Evolutionary conservation across 1,140 invertebrate genomes (phyloP).

Genomic region (Paraescarpia echinospica): DNA sequence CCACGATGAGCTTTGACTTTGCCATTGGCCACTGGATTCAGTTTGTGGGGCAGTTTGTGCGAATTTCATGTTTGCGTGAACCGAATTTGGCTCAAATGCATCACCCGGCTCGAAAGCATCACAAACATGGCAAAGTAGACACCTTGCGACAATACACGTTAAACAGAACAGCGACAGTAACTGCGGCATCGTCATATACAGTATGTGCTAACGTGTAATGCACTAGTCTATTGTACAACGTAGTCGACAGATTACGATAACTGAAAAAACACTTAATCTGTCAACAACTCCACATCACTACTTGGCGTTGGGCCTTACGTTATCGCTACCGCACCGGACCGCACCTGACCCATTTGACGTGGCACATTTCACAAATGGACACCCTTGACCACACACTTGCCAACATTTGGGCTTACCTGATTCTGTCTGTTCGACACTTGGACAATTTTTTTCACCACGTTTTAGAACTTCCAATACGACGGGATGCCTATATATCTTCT

Average conservation of each 20-base stretch:
- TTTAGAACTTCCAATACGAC: no score
- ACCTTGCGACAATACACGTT: background rate
- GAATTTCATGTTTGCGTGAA: constrained; percentile 5
- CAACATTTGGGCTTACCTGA: no score
- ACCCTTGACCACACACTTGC: background rate
- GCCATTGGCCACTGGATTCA: background rate
- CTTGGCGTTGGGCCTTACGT: background rate
- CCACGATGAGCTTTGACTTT: background rate
- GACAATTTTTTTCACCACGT: no score
- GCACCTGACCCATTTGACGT: background rate
- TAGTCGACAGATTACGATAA: background rate
- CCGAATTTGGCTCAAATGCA: background rate
- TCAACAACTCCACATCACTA: background rate
- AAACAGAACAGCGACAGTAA: background rate
- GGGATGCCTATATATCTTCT: no score
- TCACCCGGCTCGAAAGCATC: background rate
- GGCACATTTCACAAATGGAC: background rate
- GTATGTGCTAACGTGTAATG: background rate
- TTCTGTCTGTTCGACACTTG: no score
- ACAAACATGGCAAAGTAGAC: background rate
- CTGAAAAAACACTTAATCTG: background rate
- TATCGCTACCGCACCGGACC: background rate
- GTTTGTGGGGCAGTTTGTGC: background rate
- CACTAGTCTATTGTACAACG: background rate
- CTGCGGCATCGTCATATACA: background rate